phyloP scores from a whole-genome alignment of 2,113 vertebrate genomes.

The Ictidomys tridecemlineatus region DNA sequence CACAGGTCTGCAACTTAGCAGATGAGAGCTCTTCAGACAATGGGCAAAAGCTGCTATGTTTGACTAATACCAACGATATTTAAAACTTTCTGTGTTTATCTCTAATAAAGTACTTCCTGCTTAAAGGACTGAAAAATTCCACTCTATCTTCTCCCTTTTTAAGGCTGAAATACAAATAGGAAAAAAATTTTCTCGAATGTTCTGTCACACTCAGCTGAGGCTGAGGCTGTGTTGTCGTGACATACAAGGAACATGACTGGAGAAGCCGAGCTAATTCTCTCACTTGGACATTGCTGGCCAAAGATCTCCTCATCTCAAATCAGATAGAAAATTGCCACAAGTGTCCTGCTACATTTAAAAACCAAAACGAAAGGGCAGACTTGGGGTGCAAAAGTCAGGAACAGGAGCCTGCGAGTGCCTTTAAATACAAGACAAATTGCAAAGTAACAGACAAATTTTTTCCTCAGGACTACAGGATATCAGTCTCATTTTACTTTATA shows the following conservation, averaged over 20 bases:
- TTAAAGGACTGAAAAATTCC: constrained; percentile 30
- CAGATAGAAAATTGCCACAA: background rate
- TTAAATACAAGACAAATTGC: background rate
- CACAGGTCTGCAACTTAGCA: constrained; percentile 85
- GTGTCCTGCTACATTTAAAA: background rate
- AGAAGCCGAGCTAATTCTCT: constrained; percentile 52
- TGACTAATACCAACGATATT: constrained; percentile 68
- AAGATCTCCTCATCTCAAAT: background rate
- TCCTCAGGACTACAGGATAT: background rate
- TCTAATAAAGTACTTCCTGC: constrained; percentile 67
- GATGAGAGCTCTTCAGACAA: constrained; percentile 78
- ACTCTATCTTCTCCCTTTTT: constrained; percentile 17
- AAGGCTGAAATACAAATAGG: constrained; percentile 56
- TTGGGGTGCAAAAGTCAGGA: background rate
- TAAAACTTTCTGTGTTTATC: constrained; percentile 77
- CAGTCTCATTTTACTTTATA: constrained; percentile 69
- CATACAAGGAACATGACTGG: background rate
- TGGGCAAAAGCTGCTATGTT: constrained; percentile 65
- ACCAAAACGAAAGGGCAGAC: background rate
- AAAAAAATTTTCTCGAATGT: constrained; percentile 29
- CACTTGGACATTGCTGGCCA: background rate
- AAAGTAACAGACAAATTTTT: background rate
- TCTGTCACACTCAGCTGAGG: constrained; percentile 49
- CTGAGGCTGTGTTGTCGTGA: constrained; percentile 30
- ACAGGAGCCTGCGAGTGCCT: background rate